Evolutionary conservation across 1,140 invertebrate species (phyloP), one percentile per base, ranked within the genome.

Genomic region (Procambarus virginalis): DNA sequence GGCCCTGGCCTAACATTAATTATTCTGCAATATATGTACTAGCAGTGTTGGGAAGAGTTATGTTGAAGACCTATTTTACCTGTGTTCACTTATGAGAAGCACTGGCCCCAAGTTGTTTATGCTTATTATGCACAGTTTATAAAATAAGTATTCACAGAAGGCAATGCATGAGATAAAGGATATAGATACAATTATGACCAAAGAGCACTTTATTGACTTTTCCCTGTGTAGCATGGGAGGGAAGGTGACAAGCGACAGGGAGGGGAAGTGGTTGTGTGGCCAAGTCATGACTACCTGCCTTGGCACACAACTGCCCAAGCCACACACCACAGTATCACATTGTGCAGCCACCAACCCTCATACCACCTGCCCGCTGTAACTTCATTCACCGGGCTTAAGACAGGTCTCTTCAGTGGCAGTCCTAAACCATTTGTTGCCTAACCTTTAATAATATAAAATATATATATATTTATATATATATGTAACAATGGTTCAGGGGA

Each of bases 121-220:
- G 34, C 34, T 34, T 34, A 34, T 34, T 34, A 34, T 34, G 34
- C 34, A 34, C 34, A 34, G 34, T 34, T 34, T 34, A 34, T 34
- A 34, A 34, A 34, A 34, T 34, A 34, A 34, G 34, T 34, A 34
- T 34, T 34, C 34, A 34, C 34, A 34, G 34, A 34, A 34, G 34
- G 34, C 34, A 34, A 34, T 34, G 34, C 34, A 34, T 1, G 34
- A 34, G 34, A 34, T 34, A 34, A 34, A 34, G 34, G 34, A 34
- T 34, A 34, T 49, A 75, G 60, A 84, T 83, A 78, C 70, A 89
- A 8, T 10, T 3, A 49, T 84, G 81, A 89, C 88, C 88, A 89
- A 89, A 89, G 88, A 89, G 88, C 88, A 89, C 88, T 89, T 89
- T 89, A 89, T 89, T 89, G 88, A 89, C 68, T 68, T 89, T 89